A percentile compares a stretch with the other conserved stretches of the same genome.
Conservation (phyloP, 2,888 invertebrate genomes). For the Branchinecta sandiegonensis region DNA sequence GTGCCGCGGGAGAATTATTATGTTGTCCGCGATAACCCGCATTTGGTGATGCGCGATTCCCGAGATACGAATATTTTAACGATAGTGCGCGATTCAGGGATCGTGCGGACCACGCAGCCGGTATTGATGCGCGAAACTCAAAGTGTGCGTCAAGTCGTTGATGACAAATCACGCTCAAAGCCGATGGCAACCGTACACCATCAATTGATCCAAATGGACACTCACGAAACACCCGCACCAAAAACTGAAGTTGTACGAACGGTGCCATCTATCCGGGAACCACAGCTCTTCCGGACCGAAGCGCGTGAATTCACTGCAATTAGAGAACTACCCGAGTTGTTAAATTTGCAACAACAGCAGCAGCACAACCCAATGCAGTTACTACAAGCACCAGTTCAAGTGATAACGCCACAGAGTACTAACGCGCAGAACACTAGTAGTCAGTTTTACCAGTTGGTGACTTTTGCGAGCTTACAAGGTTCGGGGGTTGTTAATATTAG, state of each 20-base stretch:
- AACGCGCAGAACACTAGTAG: background rate
- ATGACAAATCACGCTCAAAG: background rate
- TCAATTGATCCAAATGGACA: background rate
- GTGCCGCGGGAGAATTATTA: background rate
- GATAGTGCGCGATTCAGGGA: background rate
- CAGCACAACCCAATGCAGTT: background rate
- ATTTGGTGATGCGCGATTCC: background rate
- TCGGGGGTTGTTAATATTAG: background rate
- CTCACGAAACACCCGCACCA: background rate
- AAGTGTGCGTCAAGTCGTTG: background rate
- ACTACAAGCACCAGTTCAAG: conserved; percentile 2
- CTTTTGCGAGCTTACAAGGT: background rate
- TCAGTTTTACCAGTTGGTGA: conserved; percentile 12
- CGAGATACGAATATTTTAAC: background rate
- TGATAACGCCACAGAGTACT: background rate
- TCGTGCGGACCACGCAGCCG: background rate
- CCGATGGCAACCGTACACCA: background rate
- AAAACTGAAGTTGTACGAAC: background rate
- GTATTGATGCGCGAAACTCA: background rate
- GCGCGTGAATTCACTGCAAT: background rate
- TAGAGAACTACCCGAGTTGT: background rate
- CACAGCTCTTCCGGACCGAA: background rate
- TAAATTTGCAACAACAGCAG: conserved; percentile 9
- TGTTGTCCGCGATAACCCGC: background rate
- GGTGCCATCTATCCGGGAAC: conserved; percentile 3